Evolutionary conservation across 2,888 invertebrate species (phyloP).

Genomic region (Zonitis immaculata): DNA sequence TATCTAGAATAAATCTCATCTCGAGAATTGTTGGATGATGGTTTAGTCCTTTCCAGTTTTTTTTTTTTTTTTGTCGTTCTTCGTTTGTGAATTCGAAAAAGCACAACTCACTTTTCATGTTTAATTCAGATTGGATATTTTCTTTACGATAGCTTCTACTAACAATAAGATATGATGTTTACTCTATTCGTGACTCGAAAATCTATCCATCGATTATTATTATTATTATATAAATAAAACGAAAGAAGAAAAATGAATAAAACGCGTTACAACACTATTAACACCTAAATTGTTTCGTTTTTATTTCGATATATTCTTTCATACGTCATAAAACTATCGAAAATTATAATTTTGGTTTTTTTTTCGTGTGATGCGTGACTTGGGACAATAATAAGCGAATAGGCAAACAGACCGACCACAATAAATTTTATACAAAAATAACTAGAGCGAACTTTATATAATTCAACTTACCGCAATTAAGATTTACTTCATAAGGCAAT

Average conservation of each 20-base stretch:
- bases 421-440: too few relatives aligned
- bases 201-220: constrained; percentile 37
- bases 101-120: constrained; percentile 38
- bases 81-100: too few relatives aligned
- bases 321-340: background rate
- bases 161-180: constrained; percentile 9
- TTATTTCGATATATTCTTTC: background rate
- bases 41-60: constrained; percentile 30
- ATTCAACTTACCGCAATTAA: constrained; percentile 11
- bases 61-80: too few relatives aligned
- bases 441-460: constrained; percentile 6
- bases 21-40: constrained; percentile 32
- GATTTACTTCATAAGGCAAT: constrained; percentile 10
- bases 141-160: constrained; percentile 38
- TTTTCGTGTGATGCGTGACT: too few relatives aligned
- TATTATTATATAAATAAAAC: too few relatives aligned
- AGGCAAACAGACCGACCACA: too few relatives aligned
- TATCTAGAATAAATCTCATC: constrained; percentile 38
- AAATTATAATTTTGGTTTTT: too few relatives aligned
- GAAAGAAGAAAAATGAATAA: constrained; percentile 28
- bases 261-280: constrained; percentile 16
- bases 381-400: too few relatives aligned
- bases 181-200: constrained; percentile 33
- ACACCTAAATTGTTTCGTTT: constrained; percentile 8
- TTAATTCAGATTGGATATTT: constrained; percentile 44